phyloP scores from a whole-genome alignment of 1,140 invertebrate species.

The Aphaenogaster floridana region DNA sequence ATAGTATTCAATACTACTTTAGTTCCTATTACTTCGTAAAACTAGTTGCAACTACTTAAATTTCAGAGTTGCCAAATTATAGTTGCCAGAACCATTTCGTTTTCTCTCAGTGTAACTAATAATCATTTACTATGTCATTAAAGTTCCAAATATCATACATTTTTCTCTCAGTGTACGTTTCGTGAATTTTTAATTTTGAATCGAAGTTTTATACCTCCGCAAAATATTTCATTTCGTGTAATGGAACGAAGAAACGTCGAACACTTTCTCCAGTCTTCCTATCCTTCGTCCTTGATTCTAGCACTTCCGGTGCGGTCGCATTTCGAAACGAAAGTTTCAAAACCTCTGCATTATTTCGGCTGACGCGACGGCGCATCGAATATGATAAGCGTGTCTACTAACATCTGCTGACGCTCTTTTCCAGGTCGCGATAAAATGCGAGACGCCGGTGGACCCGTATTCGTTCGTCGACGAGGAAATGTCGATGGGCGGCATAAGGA shows the following conservation, averaged over 20 bases:
- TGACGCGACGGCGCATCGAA: not conserved
- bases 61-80: no score
- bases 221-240: not conserved
- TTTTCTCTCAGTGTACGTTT: not conserved
- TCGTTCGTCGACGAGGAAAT: constrained; percentile 93
- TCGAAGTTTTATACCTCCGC: no score
- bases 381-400: not conserved
- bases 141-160: no score
- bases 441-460: constrained; percentile 91
- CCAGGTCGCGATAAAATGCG: constrained; percentile 88
- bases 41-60: no score
- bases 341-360: constrained; percentile 5
- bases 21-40: no score
- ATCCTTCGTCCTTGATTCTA: not conserved
- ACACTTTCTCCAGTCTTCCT: not conserved
- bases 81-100: no score
- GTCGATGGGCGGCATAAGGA: constrained; percentile 84
- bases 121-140: no score
- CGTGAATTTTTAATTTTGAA: not conserved
- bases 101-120: no score
- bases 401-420: constrained; percentile 67
- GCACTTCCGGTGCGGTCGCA: not conserved
- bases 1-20: no score
- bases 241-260: not conserved
- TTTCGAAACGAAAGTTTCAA: not conserved